phyloP scores from a whole-genome alignment of 1,140 invertebrate species.

The Bombus affinis region DNA sequence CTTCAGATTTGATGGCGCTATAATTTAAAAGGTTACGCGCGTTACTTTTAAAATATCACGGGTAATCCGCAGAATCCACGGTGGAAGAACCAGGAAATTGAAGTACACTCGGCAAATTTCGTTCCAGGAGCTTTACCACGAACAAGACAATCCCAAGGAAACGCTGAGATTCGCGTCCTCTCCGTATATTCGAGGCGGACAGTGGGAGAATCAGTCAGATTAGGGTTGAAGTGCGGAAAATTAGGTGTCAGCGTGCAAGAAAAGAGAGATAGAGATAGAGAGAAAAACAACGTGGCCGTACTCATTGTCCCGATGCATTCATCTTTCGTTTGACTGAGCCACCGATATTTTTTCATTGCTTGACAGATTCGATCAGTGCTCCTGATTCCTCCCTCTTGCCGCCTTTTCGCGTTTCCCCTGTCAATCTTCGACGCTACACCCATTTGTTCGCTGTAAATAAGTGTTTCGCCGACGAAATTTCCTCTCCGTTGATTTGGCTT shows the following conservation, averaged over 20 bases:
- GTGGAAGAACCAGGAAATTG: conserved; percentile 22
- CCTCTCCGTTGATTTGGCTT: background rate
- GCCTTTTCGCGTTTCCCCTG: background rate
- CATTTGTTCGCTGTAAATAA: conserved; percentile 43
- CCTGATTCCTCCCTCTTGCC: conserved; percentile 27
- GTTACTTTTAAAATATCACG: background rate
- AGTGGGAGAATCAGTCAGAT: conserved; percentile 70
- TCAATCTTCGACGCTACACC: conserved; percentile 38
- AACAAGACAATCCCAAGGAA: conserved; percentile 48
- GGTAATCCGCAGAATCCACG: conserved; percentile 1
- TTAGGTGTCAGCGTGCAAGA: conserved; percentile 69
- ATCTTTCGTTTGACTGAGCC: conserved; percentile 47
- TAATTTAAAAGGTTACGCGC: background rate
- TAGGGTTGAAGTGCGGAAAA: conserved; percentile 74
- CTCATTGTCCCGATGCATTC: conserved; percentile 66
- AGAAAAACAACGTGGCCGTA: conserved; percentile 31
- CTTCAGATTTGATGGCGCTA: too few species aligned
- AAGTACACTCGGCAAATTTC: conserved; percentile 27
- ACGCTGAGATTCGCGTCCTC: conserved; percentile 26
- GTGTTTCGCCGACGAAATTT: background rate
- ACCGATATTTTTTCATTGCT: conserved; percentile 64
- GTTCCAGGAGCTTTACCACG: conserved; percentile 7
- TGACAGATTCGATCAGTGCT: conserved; percentile 63
- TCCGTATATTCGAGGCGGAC: conserved; percentile 51
- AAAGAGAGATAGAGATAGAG: background rate